Evolutionary conservation across 2,113 vertebrate genomes (phyloP), one percentile per base, ranked within the genome.

Genomic region (Mesoclemmys tuberculata): DNA sequence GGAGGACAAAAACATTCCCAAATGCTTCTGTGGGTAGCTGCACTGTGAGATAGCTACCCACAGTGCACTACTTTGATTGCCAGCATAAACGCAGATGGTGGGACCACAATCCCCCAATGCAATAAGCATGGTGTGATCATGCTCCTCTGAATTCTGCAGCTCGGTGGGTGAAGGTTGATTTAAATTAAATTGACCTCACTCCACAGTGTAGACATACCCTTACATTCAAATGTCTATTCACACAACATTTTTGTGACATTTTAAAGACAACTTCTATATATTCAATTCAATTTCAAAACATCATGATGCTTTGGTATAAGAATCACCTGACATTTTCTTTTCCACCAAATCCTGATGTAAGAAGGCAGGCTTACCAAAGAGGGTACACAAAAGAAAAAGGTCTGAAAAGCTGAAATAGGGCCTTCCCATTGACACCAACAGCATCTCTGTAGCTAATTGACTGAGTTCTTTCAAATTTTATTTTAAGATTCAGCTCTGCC

Each of bases 371-470:
- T 44, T 10, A 22, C 71, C 71, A 75, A 26, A 75, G 46, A 91
- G 54, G 82, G 74, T 87, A 81, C 10, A 93, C 55, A 94, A 84
- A 16, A 96, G 88, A 19, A 82, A 35, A 87, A 95, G 91, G 13
- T 31, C 56, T n/a, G n/a, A n/a, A n/a, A n/a, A 19, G 35, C 61
- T n/a, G 49, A 91, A 24, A 82, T 35, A 8, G 58, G 80, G 38
- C 21, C 71, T 46, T 61, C 55, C 52, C 10, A 26, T 19, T 87
- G 84, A 51, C 41, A 71, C 8, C 26, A 90, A 18, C 77, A 75
- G 41, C 0, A 26, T 52, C 55, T 27, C 18, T 27, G 29, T 31
- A 21, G 3, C 46, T 89, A 58, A 88, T 5, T 68, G 35, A n/a
- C 58, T n/a, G 61, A 68, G 18, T 19, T 75, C 22, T 44, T 44